phyloP scores from a whole-genome alignment of 2,797 vertebrate genomes.

The Lophius americanus region DNA sequence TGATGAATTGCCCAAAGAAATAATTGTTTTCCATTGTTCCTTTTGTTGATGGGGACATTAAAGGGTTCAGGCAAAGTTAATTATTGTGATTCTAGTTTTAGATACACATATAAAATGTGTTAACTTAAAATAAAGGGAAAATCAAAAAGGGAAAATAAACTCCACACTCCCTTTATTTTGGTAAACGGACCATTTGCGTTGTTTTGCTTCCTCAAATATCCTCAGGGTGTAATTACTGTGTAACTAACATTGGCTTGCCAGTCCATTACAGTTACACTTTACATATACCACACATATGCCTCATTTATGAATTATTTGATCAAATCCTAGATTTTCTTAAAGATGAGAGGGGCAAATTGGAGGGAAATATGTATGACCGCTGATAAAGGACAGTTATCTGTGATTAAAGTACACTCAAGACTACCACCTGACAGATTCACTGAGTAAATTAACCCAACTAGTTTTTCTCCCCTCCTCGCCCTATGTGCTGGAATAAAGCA shows the following conservation, averaged over 20 bases:
- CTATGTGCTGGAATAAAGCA: conserved; percentile 17
- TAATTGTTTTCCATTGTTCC: no score
- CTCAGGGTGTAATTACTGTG: background rate
- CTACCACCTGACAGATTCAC: background rate
- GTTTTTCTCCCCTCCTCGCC: conserved; percentile 12
- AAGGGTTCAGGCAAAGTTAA: no score
- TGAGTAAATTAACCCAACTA: background rate
- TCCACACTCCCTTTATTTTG: conserved; percentile 3
- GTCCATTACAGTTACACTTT: background rate
- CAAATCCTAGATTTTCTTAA: background rate
- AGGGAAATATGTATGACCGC: no score
- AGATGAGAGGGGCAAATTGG: no score
- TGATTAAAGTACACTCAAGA: background rate
- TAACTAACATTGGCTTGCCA: no score
- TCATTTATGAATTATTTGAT: conserved; percentile 1
- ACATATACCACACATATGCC: background rate
- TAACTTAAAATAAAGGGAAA: no score
- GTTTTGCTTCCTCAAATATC: no score
- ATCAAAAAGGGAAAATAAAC: conserved; percentile 8
- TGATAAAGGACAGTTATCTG: background rate
- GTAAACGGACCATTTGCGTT: background rate
- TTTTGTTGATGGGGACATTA: no score
- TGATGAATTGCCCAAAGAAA: no score
- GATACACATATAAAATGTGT: background rate
- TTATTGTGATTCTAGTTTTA: no score